A percentile compares a stretch with the other conserved stretches of the same genome.
Evolutionary conservation across 1,140 invertebrate genomes (phyloP).

Genomic region (Drosophila elegans): DNA sequence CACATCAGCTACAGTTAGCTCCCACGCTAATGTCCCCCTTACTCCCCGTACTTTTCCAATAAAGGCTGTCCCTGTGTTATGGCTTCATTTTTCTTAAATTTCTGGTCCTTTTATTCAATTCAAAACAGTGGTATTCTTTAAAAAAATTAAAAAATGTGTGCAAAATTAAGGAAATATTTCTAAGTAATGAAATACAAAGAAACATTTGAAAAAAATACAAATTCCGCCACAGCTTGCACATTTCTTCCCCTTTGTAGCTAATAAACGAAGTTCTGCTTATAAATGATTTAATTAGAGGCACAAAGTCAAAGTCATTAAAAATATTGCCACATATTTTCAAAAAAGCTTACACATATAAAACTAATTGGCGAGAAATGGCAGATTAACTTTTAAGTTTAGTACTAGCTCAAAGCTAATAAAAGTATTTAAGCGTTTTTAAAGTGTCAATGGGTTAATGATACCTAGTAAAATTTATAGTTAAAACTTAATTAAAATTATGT

Average conservation of each 20-base stretch:
- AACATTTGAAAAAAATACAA: no score
- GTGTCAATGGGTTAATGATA: neutral
- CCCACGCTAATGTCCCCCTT: neutral
- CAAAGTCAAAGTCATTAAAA: no score
- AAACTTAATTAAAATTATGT: neutral
- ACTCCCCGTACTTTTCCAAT: constrained; percentile 27
- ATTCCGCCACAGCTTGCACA: no score
- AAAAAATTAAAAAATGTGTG: no score
- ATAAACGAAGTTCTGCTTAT: no score
- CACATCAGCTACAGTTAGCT: constrained; percentile 71
- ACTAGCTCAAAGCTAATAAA: neutral
- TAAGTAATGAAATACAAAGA: no score
- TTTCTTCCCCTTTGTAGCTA: no score
- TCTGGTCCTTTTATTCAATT: neutral
- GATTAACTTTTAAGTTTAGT: neutral
- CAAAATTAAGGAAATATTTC: neutral
- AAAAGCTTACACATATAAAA: neutral
- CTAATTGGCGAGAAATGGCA: neutral
- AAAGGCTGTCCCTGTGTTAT: constrained; percentile 51
- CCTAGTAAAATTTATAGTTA: neutral
- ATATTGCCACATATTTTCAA: neutral
- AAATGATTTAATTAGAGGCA: no score
- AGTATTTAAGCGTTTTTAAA: neutral
- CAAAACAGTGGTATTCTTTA: no score
- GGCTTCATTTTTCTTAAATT: constrained; percentile 21